phyloP scores from a whole-genome alignment of 2,888 invertebrate genomes.

The Podotricha telesiphe region DNA sequence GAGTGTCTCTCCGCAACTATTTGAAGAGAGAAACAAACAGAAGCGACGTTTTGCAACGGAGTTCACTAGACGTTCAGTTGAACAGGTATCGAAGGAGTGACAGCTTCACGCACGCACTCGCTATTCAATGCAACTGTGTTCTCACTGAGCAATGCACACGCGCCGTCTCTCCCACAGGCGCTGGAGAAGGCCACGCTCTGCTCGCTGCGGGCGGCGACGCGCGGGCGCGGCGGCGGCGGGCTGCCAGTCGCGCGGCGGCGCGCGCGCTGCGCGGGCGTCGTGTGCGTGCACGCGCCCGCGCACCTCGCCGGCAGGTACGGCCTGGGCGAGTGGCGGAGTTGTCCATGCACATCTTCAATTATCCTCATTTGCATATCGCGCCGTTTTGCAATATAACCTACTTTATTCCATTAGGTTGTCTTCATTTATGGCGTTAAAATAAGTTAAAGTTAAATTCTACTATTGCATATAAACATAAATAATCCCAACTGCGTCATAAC shows the following conservation, averaged over 20 bases:
- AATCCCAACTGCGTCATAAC: no score
- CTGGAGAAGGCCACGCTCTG: slow-evolving; percentile 66
- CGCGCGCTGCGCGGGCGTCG: slow-evolving; percentile 77
- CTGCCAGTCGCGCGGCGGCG: slow-evolving; percentile 54
- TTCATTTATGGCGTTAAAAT: no score
- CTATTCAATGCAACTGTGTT: no score
- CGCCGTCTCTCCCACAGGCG: no score
- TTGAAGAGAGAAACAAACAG: slow-evolving; percentile 63
- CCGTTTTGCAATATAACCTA: no score
- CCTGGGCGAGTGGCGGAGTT: slow-evolving; percentile 29
- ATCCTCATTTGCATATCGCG: no score
- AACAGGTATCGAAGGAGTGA: slow-evolving; percentile 60
- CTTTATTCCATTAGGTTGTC: no score
- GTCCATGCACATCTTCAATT: no score
- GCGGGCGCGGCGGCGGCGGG: slow-evolving; percentile 70
- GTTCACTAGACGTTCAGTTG: slow-evolving; percentile 87
- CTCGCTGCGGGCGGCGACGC: no score
- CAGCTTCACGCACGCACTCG: not conserved
- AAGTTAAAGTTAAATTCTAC: no score
- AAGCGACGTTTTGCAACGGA: slow-evolving; percentile 74
- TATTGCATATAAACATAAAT: no score
- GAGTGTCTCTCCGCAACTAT: slow-evolving; percentile 71
- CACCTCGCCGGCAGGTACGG: slow-evolving; percentile 86
- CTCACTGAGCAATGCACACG: no score
- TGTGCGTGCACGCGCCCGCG: slow-evolving; percentile 83